These are phyloP conservation scores for Drosophila bipectinata DNA, from an alignment of 1,140 invertebrate species.

Conservation along the genomic window DNA sequence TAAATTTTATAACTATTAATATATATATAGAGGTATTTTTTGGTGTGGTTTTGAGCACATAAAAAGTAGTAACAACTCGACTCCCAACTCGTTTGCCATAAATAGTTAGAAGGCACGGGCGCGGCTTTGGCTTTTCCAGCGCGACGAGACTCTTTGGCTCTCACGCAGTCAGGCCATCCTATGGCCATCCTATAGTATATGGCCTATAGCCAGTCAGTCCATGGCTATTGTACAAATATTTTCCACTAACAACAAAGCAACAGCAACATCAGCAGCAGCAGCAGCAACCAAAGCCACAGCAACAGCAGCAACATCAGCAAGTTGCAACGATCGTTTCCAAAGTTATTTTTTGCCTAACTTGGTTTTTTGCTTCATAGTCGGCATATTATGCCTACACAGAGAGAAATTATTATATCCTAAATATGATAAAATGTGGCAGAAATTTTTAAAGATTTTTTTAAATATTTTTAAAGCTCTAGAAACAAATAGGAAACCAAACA, in stretches of 20 bases:
- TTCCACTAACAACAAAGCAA: constrained; percentile 40
- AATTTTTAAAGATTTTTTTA: no score
- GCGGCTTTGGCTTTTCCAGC: constrained; percentile 68
- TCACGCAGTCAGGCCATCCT: constrained; percentile 49
- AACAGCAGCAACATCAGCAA: constrained; percentile 2
- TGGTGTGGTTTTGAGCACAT: constrained; percentile 7
- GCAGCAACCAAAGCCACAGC: constrained; percentile 30
- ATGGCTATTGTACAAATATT: constrained; percentile 76
- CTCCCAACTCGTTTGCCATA: constrained; percentile 75
- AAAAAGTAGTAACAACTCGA: constrained; percentile 32
- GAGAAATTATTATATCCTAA: constrained; percentile 5
- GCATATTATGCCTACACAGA: constrained; percentile 56
- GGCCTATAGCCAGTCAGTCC: constrained; percentile 7
- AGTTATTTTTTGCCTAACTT: constrained; percentile 79
- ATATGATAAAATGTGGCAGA: no score
- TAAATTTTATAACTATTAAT: background rate
- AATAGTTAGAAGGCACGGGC: constrained; percentile 81
- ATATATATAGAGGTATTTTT: no score
- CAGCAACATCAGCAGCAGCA: constrained; percentile 20
- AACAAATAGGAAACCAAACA: no score
- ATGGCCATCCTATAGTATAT: constrained; percentile 2
- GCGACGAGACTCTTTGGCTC: constrained; percentile 38
- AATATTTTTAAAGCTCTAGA: no score
- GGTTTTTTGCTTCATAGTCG: constrained; percentile 56
- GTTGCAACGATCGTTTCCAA: constrained; percentile 62